Conservation (phyloP, 2,888 invertebrate genomes). For the Sympetrum striolatum region DNA sequence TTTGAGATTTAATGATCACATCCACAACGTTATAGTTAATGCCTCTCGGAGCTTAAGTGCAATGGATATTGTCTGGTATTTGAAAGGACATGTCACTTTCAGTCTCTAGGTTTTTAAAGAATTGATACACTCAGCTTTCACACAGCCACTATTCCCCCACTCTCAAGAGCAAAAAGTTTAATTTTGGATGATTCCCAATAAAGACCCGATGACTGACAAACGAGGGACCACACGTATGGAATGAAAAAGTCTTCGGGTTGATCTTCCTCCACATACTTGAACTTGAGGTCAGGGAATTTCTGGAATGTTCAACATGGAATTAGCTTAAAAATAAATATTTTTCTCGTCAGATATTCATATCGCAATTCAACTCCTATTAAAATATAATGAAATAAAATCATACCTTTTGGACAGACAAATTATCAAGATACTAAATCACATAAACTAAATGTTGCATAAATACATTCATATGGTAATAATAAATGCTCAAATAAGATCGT, state of each 20-base stretch:
- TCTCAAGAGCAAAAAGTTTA: conserved; percentile 53
- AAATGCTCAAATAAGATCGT: background rate
- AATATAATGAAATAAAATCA: background rate
- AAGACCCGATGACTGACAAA: conserved; percentile 66
- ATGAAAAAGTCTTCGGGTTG: conserved; percentile 99
- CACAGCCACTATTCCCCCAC: conserved; percentile 8
- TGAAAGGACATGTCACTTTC: background rate
- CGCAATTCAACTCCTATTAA: background rate
- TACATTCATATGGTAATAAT: too few species aligned
- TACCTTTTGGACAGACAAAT: background rate
- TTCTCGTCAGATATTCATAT: background rate
- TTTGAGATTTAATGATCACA: background rate
- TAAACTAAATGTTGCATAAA: too few species aligned
- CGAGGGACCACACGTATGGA: conserved; percentile 97
- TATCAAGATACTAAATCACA: background rate
- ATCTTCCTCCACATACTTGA: conserved; percentile 99
- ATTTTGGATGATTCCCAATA: conserved; percentile 62
- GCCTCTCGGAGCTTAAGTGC: background rate
- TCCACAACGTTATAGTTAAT: background rate
- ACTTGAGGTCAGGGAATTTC: conserved; percentile 99
- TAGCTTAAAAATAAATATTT: conserved; percentile 45
- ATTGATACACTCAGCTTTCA: background rate
- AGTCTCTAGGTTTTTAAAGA: background rate
- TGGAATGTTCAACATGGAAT: conserved; percentile 59
- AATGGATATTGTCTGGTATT: background rate